phyloP scores from a whole-genome alignment of 2,797 vertebrate genomes.

The Crenuchus spilurus region DNA sequence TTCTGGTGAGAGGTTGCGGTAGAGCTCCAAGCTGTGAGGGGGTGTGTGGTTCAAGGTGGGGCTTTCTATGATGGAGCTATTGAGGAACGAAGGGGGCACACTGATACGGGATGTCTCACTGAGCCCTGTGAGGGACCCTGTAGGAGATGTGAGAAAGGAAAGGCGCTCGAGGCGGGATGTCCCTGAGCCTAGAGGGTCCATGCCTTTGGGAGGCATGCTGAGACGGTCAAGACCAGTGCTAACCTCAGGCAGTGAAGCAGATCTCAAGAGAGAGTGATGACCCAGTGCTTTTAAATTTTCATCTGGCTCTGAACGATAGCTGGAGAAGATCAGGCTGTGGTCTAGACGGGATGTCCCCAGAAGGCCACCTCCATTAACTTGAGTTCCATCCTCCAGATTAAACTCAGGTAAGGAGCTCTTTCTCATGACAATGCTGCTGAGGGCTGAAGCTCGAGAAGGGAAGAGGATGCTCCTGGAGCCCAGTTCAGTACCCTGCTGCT shows the following conservation, averaged over 20 bases:
- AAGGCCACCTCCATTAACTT: constrained; percentile 57
- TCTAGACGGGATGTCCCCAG: constrained; percentile 81
- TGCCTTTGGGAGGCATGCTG: not conserved
- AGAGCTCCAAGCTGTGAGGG: constrained; percentile 53
- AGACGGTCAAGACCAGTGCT: constrained; percentile 42
- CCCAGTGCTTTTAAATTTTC: constrained; percentile 55
- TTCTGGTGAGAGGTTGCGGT: constrained; percentile 47
- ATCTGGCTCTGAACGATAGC: constrained; percentile 57
- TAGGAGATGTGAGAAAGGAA: constrained; percentile 55
- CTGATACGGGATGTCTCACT: constrained; percentile 61
- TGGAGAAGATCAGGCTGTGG: constrained; percentile 84
- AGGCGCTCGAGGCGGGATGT: constrained; percentile 61
- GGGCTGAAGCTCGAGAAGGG: constrained; percentile 51
- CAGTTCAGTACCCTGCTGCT: constrained; percentile 55
- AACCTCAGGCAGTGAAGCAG: constrained; percentile 67
- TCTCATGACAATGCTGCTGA: constrained; percentile 65
- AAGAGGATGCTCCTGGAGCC: constrained; percentile 14
- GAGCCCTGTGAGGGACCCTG: constrained; percentile 53
- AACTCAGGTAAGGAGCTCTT: constrained; percentile 54
- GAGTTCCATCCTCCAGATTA: constrained; percentile 63
- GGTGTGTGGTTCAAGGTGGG: constrained; percentile 38
- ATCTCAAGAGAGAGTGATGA: constrained; percentile 32
- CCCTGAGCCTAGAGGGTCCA: not conserved
- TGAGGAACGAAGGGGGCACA: constrained; percentile 23
- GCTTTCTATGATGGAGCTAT: not conserved